Evolutionary conservation across 2,888 invertebrate genomes (phyloP).

Genomic region (Drosophila colorata): DNA sequence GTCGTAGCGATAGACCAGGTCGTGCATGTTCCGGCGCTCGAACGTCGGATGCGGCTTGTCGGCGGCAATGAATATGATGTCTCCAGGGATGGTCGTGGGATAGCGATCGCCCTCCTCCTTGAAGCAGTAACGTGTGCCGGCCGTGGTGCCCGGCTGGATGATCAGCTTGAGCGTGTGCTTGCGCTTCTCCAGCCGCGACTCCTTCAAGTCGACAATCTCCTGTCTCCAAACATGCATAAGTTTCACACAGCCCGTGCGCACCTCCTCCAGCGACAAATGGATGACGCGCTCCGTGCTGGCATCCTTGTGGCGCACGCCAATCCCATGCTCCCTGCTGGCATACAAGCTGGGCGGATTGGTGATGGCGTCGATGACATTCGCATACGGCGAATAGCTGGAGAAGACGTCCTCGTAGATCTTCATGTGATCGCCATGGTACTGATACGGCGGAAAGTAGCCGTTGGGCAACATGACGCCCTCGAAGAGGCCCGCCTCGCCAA

Average conservation of each 20-base stretch:
- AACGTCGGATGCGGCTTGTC: constrained; percentile 90
- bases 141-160: constrained; percentile 90
- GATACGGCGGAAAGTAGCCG: constrained; percentile 90
- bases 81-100: constrained; percentile 89
- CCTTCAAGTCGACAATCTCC: constrained; percentile 88
- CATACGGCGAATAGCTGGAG: constrained; percentile 93
- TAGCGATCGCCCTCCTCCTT: constrained; percentile 93
- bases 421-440: constrained; percentile 92
- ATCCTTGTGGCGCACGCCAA: constrained; percentile 89
- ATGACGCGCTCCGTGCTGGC: constrained; percentile 87
- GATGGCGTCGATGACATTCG: constrained; percentile 89
- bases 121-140: constrained; percentile 90
- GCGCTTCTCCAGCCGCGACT: constrained; percentile 87
- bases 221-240: constrained; percentile 92
- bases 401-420: constrained; percentile 92
- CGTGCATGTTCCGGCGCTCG: constrained; percentile 88
- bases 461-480: constrained; percentile 90
- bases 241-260: constrained; percentile 91
- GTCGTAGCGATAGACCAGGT: constrained; percentile 88
- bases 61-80: constrained; percentile 90
- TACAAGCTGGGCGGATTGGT: constrained; percentile 88
- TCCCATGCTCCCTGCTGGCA: constrained; percentile 87
- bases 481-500: constrained; percentile 94
- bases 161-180: constrained; percentile 92
- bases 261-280: constrained; percentile 88